These are phyloP conservation scores for Anolis apletophallus DNA, from an alignment of 2,797 vertebrate species.

Conservation along the genomic window DNA sequence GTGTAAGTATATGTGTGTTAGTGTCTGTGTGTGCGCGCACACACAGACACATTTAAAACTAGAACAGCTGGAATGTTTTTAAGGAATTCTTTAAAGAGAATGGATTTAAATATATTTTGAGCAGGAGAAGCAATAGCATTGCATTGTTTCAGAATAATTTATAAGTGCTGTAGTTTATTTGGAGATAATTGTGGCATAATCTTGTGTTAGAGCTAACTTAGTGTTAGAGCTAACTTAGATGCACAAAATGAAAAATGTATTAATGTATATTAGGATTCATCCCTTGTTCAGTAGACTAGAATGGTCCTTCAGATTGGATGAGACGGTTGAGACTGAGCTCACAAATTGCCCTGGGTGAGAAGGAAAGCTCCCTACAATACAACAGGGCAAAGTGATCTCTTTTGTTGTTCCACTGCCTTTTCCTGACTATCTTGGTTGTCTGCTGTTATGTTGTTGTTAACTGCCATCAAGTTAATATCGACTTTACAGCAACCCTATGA, in stretches of 20 bases:
- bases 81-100: not conserved
- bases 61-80: not conserved
- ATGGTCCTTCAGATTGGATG: not conserved
- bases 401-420: not conserved
- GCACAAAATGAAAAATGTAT: not conserved
- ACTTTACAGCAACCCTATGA: no score
- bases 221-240: not conserved
- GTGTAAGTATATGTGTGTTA: conserved; percentile 83
- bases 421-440: not conserved
- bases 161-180: not conserved
- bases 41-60: not conserved
- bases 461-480: not conserved
- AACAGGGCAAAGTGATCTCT: not conserved
- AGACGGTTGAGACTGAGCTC: not conserved
- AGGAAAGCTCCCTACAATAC: not conserved
- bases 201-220: not conserved
- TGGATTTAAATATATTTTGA: not conserved
- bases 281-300: not conserved
- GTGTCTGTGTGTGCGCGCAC: not conserved
- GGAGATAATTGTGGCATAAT: not conserved
- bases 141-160: no score
- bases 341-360: not conserved
- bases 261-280: not conserved
- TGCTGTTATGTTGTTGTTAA: not conserved
- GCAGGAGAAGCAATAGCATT: not conserved